Evolutionary conservation across 1,140 invertebrate genomes (phyloP), one percentile per base, ranked within the genome.

Genomic region (Zaprionus inermis): DNA sequence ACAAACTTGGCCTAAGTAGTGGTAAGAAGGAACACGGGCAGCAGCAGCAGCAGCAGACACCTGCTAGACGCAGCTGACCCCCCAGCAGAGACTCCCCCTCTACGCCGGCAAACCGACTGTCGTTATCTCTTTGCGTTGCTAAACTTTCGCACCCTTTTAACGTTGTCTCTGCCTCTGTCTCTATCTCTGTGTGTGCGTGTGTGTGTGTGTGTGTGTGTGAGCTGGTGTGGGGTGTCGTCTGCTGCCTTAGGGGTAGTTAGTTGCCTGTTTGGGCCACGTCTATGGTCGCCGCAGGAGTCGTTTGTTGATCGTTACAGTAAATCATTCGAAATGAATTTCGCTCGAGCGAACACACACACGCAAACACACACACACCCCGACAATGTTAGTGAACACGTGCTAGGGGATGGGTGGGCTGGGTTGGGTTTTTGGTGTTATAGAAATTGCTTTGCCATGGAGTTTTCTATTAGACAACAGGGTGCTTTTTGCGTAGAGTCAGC

Each of bases 281-380:
- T 56, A 64, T 76, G 70, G 74, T 73, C 76, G 72, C 78, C 68
- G 64, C 78, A 83, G 84, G 84, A 79, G 84, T 78, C 66, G 79
- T 81, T 85, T 78, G 80, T 83, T 88, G 84, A 88, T 88, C 84
- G 80, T 88, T 89, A 89, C 77, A 88, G 84, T 88, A 88, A 89
- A 88, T 88, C 84, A 88, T 88, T 80, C 69, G 71, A 89, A 88
- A 88, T 83, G 84, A 89, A 83, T 84, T 88, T 89, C 84, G 70
- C 79, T 81, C 68, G 59, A 64, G 63, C 73, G 71, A 57, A 34
- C 59, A 75, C 67, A 64, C 74, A 52, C 32, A 32, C 36, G 57
- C 64, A 75, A 67, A 64, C 74, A 52, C 32, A 32, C 36, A 51
- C 64, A 70, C 59, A 63, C 69, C 56, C 58, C n/a, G 61, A 52